Evolutionary conservation across 2,113 vertebrate genomes (phyloP).

Genomic region (Takifugu bimaculatus): DNA sequence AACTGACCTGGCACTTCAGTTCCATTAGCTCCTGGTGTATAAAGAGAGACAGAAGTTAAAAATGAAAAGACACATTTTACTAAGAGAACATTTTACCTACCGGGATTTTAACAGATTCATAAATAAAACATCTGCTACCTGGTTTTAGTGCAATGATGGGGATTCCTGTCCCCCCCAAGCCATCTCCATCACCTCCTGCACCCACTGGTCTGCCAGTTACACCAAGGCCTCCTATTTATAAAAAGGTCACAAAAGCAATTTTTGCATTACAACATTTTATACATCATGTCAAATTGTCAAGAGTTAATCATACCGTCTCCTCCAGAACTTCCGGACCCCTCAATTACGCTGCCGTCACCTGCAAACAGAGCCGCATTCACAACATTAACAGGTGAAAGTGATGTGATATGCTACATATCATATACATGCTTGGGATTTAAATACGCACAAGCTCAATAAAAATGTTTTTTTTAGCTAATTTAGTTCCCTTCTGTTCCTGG

Average conservation of each 20-base stretch:
- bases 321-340: conserved; percentile 72
- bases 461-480: too few species aligned
- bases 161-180: conserved; percentile 65
- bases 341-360: conserved; percentile 65
- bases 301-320: conserved; percentile 51
- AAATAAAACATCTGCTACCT: conserved; percentile 45
- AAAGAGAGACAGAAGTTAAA: conserved; percentile 13
- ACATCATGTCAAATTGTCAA: neutral
- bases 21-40: conserved; percentile 56
- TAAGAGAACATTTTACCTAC: too few species aligned
- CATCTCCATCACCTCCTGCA: conserved; percentile 49
- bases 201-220: conserved; percentile 49
- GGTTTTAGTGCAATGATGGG: conserved; percentile 66
- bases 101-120: neutral
- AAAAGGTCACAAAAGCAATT: conserved; percentile 3
- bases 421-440: too few species aligned
- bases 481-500: neutral
- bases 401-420: too few species aligned
- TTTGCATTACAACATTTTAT: too few species aligned
- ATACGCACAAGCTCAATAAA: too few species aligned
- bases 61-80: neutral
- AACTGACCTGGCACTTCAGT: conserved; percentile 59
- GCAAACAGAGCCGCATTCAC: conserved; percentile 10
- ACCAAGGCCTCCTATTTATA: conserved; percentile 54
- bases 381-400: too few species aligned